A percentile compares a stretch with the other conserved stretches of the same genome.
phyloP scores from a whole-genome alignment of 2,113 vertebrate species.

The Phylloscopus whistleri region DNA sequence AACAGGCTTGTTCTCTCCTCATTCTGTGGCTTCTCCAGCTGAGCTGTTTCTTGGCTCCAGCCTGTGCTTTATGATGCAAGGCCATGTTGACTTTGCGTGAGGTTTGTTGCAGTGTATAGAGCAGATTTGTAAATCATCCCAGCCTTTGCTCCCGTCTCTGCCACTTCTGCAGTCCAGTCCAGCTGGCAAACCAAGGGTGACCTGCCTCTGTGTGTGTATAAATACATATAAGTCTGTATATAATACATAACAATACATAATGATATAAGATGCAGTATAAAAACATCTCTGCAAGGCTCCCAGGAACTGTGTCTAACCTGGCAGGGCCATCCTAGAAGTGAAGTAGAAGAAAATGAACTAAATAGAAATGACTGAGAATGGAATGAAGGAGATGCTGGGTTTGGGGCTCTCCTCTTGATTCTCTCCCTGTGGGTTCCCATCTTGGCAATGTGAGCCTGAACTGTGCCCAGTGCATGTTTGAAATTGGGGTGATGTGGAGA shows the following conservation, averaged over 20 bases:
- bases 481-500: rapidly evolving
- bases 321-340: not conserved
- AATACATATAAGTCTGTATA: not conserved
- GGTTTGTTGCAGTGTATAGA: not conserved
- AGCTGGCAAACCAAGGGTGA: not conserved
- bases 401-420: not conserved
- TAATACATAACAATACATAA: not conserved
- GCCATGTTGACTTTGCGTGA: not conserved
- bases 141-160: not conserved
- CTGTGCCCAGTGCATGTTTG: not conserved
- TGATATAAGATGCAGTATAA: not conserved
- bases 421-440: rapidly evolving
- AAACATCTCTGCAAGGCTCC: not conserved
- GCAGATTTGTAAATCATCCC: not conserved
- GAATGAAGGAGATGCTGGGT: not conserved
- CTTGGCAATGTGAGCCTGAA: not conserved
- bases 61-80: conserved; percentile 20
- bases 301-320: not conserved
- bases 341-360: not conserved
- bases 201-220: not conserved
- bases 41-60: conserved; percentile 29
- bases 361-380: not conserved
- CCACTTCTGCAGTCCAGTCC: not conserved
- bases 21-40: not conserved
- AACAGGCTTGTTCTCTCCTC: conserved; percentile 28